Evolutionary conservation across 2,797 vertebrate species (phyloP), one percentile per base, ranked within the genome.

Genomic region (Thamnophis elegans): DNA sequence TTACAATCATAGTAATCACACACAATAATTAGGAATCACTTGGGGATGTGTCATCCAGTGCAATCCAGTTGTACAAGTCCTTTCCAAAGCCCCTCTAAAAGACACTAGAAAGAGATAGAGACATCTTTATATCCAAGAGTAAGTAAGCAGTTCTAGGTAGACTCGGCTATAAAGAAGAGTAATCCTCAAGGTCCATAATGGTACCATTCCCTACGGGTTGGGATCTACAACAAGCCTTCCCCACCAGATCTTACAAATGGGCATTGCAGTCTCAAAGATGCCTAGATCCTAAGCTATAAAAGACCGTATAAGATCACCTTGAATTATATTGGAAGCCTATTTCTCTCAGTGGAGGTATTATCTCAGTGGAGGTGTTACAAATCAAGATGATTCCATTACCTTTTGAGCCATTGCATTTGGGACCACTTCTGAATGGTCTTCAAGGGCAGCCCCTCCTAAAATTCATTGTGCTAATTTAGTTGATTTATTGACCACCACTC

Each of bases 401-500:
- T 82, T 18, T 82, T 82, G 73, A 82, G 20, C 36, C 36, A 47
- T 25, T 82, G 73, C 20, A 47, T 82, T 82, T 42, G 42, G 36
- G 36, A 25, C 73, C 36, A 11, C 42, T 82, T 82, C 73, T 25
- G 36, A 11, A 47, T 47, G 73, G 73, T 47, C 36, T 82, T 82
- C 73, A 82, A 82, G 36, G 36, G 0, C 1, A 47, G 73, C 7
- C 20, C 11, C 26, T 4, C 25, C 0, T 11, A 47, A 47, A 82
- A 42, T 82, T 22, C 20, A 82, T 12, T 47, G 20, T 47, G 5
- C 36, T 73, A 47, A 47, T 47, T 47, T 42, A 47, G 20, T 47
- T 47, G 10, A 82, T 47, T 36, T 32, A 28, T 20, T 85, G 7
- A 0, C 0, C 53, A 0, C 1, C 11, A 16, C 5, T 82, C 73